Percentiles rank a stretch among this genome's conserved stretches.
phyloP scores from a whole-genome alignment of 2,797 vertebrate species.

The Propithecus perrieri region DNA sequence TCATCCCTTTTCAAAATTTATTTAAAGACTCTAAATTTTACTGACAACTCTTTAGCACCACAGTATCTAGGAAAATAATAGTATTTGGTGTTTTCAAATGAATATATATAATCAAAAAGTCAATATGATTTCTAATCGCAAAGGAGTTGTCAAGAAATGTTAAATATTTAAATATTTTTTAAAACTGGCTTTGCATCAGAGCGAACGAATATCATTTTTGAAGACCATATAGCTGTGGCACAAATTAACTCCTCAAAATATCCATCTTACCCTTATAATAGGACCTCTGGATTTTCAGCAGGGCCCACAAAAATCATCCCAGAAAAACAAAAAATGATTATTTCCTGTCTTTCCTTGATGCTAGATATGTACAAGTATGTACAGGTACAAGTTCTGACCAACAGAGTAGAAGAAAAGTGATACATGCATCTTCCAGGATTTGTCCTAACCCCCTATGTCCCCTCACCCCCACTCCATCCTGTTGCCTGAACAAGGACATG shows the following conservation, averaged over 20 bases:
- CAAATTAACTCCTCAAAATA: not conserved
- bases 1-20: conserved; percentile 67
- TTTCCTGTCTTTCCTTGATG: not conserved
- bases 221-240: not conserved
- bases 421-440: not conserved
- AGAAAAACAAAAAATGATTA: not conserved
- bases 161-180: conserved; percentile 49
- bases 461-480: fast-evolving
- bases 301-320: not conserved
- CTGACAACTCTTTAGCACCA: conserved; percentile 68
- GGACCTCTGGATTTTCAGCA: not conserved
- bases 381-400: not conserved
- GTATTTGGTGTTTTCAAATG: conserved; percentile 60
- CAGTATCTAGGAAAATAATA: conserved; percentile 58
- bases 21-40: conserved; percentile 66
- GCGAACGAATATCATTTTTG: conserved; percentile 17
- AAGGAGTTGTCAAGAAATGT: conserved; percentile 50
- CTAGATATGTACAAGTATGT: not conserved
- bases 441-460: no score
- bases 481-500: not conserved
- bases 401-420: not conserved
- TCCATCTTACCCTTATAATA: not conserved
- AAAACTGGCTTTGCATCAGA: conserved; percentile 50
- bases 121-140: conserved; percentile 39
- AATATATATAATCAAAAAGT: conserved; percentile 60